A percentile compares a stretch with the other conserved stretches of the same genome.
phyloP scores from a whole-genome alignment of 1,140 invertebrate genomes.

The Venturia canescens region DNA sequence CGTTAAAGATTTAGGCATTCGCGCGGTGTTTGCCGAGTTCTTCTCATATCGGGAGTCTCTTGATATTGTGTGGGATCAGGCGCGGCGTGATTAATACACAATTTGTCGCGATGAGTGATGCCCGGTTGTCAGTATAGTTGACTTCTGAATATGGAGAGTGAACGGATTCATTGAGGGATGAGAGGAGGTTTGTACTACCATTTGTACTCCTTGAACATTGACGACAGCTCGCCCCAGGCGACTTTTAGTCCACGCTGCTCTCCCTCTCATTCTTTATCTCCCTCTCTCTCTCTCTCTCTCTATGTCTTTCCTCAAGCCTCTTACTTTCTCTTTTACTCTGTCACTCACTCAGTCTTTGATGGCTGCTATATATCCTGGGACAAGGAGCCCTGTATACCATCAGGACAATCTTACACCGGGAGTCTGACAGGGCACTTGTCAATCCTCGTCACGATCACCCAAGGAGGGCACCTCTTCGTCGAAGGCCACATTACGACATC shows the following conservation, averaged over 20 bases:
- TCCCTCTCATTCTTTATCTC: not conserved
- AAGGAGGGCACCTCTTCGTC: not conserved
- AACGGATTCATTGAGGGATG: not conserved
- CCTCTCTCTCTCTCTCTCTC: too few relatives aligned
- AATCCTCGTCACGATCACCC: conserved; percentile 36
- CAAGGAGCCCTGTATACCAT: conserved; percentile 9
- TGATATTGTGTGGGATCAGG: too few relatives aligned
- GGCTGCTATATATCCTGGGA: not conserved
- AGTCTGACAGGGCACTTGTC: conserved; percentile 38
- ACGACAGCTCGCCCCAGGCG: conserved; percentile 39
- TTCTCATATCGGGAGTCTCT: too few relatives aligned
- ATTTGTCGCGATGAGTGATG: too few relatives aligned
- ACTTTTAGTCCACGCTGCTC: conserved; percentile 20
- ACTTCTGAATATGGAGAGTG: not conserved
- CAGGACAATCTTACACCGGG: conserved; percentile 35
- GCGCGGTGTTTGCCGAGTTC: too few relatives aligned
- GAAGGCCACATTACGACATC: conserved; percentile 6
- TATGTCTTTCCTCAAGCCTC: not conserved
- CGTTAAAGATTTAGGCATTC: too few relatives aligned
- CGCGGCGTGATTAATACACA: too few relatives aligned
- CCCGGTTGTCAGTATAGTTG: too few relatives aligned
- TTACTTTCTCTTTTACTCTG: not conserved
- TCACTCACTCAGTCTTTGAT: conserved; percentile 18
- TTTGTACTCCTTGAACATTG: conserved; percentile 15
- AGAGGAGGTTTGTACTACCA: conserved; percentile 8